phyloP scores from a whole-genome alignment of 2,797 vertebrate genomes.

The Pseudochirops corinnae region DNA sequence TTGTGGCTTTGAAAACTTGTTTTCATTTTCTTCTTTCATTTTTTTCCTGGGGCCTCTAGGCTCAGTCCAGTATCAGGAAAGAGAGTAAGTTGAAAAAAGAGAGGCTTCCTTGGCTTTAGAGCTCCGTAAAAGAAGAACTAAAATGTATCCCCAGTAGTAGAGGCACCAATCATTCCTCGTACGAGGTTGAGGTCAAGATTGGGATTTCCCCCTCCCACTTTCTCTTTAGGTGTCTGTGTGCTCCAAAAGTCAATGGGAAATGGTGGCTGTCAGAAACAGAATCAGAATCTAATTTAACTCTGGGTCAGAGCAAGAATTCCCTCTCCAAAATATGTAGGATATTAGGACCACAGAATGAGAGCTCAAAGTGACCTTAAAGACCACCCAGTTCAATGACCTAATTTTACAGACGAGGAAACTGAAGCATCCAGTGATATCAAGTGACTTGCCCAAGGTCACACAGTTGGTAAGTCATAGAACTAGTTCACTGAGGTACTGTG shows the following conservation, averaged over 20 bases:
- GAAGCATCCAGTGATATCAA: background rate
- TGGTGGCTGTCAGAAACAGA: background rate
- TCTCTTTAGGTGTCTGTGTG: fast-evolving
- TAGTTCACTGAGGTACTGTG: background rate
- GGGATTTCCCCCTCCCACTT: background rate
- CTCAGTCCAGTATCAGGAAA: background rate
- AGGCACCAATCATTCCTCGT: background rate
- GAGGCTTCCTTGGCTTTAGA: background rate
- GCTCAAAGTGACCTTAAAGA: background rate
- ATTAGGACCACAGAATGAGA: background rate
- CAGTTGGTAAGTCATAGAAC: background rate
- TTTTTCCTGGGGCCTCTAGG: background rate
- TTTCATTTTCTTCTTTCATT: background rate
- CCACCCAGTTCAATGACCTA: background rate
- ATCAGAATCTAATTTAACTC: background rate
- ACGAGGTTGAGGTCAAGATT: background rate
- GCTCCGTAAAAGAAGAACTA: background rate
- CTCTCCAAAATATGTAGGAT: background rate
- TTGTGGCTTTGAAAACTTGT: background rate
- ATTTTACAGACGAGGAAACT: background rate
- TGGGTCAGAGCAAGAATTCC: background rate
- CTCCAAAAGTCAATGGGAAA: background rate
- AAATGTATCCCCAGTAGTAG: background rate
- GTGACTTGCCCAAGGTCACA: background rate
- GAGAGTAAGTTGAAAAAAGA: background rate